phyloP scores from a whole-genome alignment of 2,797 vertebrate species.

The Loriculus beryllinus region DNA sequence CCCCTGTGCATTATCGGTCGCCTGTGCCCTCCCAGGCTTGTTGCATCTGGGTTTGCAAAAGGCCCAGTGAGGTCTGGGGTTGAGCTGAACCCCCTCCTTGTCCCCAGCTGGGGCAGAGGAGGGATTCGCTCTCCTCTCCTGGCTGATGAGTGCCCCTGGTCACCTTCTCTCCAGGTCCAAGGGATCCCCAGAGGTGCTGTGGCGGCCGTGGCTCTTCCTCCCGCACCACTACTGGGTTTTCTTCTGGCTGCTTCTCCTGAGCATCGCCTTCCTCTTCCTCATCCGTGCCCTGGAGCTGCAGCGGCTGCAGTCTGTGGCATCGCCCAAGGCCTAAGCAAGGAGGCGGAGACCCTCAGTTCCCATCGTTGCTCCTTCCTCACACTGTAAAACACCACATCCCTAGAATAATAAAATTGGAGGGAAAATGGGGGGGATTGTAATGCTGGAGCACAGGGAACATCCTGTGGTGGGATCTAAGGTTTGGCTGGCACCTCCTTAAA shows the following conservation, averaged over 20 bases:
- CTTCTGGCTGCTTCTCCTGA: slow-evolving; percentile 64
- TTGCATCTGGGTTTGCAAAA: not conserved
- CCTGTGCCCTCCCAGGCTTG: accelerated
- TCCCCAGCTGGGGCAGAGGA: not conserved
- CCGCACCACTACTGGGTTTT: slow-evolving; percentile 49
- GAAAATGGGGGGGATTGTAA: not conserved
- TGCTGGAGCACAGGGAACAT: not conserved
- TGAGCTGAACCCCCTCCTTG: not conserved
- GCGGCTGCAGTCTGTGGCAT: not conserved
- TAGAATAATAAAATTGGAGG: slow-evolving; percentile 46
- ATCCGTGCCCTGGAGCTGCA: slow-evolving; percentile 45
- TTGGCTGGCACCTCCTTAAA: too few species aligned
- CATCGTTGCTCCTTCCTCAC: not conserved
- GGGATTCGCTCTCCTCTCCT: not conserved
- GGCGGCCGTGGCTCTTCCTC: slow-evolving; percentile 42
- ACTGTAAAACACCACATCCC: not conserved
- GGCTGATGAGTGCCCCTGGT: not conserved
- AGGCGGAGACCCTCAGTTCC: not conserved
- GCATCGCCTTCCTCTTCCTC: slow-evolving; percentile 52
- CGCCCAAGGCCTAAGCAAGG: not conserved
- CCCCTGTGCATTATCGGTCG: accelerated
- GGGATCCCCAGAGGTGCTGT: not conserved
- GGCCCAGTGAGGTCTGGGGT: not conserved
- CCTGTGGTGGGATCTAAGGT: not conserved
- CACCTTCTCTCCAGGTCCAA: slow-evolving; percentile 44